Evolutionary conservation across 2,888 invertebrate species (phyloP).

Genomic region (Drosophila ochracea): DNA sequence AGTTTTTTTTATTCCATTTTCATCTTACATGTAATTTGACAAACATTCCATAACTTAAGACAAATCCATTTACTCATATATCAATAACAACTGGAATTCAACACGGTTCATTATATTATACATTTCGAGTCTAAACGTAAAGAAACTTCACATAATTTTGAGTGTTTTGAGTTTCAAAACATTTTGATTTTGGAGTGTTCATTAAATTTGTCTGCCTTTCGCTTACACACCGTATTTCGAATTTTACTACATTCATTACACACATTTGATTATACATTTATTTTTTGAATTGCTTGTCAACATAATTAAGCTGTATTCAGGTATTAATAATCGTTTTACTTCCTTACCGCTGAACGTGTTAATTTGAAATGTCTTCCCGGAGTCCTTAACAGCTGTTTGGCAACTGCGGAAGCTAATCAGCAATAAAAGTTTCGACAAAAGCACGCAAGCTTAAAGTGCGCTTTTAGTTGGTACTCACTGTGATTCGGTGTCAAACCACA

Average conservation of each 20-base stretch:
- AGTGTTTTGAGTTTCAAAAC: neutral
- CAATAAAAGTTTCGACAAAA: conserved; percentile 11
- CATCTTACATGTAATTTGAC: neutral
- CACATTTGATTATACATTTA: neutral
- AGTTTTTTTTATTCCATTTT: neutral
- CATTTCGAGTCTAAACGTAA: neutral
- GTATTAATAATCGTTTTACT: conserved; percentile 37
- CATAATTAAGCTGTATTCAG: neutral
- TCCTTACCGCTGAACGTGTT: conserved; percentile 77
- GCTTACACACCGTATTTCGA: neutral
- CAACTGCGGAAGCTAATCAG: conserved; percentile 16
- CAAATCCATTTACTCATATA: neutral
- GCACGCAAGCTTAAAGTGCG: conserved; percentile 5
- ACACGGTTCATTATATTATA: neutral
- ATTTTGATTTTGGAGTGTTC: no score
- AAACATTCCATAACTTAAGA: neutral
- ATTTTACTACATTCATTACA: neutral
- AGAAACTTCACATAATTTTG: neutral
- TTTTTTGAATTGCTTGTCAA: neutral
- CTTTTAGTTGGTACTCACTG: conserved; percentile 8
- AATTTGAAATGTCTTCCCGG: conserved; percentile 75
- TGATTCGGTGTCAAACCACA: neutral
- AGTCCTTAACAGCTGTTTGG: conserved; percentile 70
- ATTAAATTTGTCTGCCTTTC: neutral
- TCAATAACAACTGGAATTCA: neutral